Base-by-base conservation (phyloP, 2,888 invertebrate species). In the Chloroclystis v-ata region DNA sequence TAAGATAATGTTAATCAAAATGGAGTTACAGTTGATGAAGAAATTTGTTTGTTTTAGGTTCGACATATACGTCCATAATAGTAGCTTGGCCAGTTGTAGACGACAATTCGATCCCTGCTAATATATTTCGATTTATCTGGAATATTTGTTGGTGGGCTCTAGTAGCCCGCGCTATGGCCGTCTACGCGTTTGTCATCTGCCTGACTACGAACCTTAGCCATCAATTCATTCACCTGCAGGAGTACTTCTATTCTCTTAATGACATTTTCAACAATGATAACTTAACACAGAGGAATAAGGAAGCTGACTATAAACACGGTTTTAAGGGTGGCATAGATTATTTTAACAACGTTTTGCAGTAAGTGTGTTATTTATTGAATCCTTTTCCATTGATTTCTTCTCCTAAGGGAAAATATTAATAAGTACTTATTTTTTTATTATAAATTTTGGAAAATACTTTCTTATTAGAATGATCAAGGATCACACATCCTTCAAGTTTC, bases 291-390 rank as follows among this genome's bases (percentile, higher is more conserved):
- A 63, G n/a, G n/a, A n/a, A n/a, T n/a, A n/a, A 57, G 13, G 69
- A 73, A 42, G 12, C 33, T 2, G 52, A 55, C 28, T 75, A 66
- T 39, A 63, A 64, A 38, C 37, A 62, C 4, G 55, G 57, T 5
- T 49, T 70, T 1, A 65, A 58, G 51, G 30, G 58, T 25, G 75
- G 73, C 4, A 63, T 73, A 16, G 55, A 64, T 42, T 44, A 70
- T 37, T 73, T 71, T 51, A 42, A 55, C 1, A 56, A 61, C 25
- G 68, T 67, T 1, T 49, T 69, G n/a, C 57, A 65, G 72, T 73
- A 43, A 56, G 62, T 20, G 2, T 2, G 20, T 20, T n/a, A n/a
- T n/a, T n/a, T n/a, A n/a, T n/a, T n/a, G n/a, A n/a, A n/a, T n/a
- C n/a, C n/a, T n/a, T n/a, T n/a, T n/a, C n/a, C n/a, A n/a, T n/a